Percentiles rank a stretch among this genome's conserved stretches.
Conservation (phyloP, 2,113 vertebrate species). For the Coreoperca whiteheadi region DNA sequence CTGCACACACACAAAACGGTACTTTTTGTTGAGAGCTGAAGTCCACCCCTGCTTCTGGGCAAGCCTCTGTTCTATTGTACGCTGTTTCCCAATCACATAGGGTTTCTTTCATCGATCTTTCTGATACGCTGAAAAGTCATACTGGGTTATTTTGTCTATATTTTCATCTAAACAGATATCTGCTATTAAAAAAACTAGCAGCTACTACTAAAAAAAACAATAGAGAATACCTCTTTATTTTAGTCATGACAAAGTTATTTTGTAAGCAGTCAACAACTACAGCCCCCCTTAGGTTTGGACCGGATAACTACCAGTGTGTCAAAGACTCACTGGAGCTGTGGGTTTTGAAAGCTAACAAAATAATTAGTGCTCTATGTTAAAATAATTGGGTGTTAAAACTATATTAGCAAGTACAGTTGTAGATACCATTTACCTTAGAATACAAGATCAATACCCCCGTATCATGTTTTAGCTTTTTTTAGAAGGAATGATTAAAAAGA, state of each 20-base stretch:
- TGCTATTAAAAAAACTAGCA: background rate
- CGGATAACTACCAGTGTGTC: background rate
- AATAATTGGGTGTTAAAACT: background rate
- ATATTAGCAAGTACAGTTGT: background rate
- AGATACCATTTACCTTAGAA: background rate
- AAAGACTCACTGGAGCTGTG: background rate
- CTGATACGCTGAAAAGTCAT: background rate
- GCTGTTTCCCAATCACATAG: background rate
- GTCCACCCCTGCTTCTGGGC: background rate
- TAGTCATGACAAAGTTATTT: background rate
- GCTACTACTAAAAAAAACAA: background rate
- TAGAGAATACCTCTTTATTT: background rate
- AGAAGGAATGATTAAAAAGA: background rate
- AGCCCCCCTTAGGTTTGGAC: background rate
- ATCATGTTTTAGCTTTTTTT: background rate
- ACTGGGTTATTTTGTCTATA: conserved; percentile 12
- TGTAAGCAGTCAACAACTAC: background rate
- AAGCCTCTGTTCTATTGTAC: conserved; percentile 18
- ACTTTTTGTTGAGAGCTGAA: conserved; percentile 22
- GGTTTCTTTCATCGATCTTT: background rate
- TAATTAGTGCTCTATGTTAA: background rate
- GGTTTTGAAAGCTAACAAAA: background rate
- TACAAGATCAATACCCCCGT: background rate
- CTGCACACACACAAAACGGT: conserved; percentile 1
- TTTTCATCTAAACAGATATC: background rate